Evolutionary conservation across 1,140 invertebrate genomes (phyloP).

Genomic region (Colletes gigas): DNA sequence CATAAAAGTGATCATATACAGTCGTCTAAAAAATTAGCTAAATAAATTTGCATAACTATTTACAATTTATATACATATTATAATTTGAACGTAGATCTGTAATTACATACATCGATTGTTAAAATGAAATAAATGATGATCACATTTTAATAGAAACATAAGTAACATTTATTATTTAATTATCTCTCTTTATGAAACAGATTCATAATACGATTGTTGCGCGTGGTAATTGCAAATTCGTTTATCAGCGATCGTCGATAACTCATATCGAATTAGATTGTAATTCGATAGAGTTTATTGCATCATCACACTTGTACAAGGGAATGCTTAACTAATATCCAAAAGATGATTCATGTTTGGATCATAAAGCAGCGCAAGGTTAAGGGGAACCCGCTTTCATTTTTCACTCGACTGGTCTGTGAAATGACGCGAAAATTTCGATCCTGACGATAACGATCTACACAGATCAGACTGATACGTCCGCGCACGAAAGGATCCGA

Average conservation of each 20-base stretch:
- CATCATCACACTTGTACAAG: background rate
- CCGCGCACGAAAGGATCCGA: background rate
- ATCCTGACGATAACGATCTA: conserved; percentile 35
- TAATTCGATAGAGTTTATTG: background rate
- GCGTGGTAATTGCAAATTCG: no score
- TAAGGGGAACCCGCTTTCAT: conserved; percentile 40
- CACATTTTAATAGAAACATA: background rate
- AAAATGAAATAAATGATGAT: background rate
- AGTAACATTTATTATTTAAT: no score
- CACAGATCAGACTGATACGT: background rate
- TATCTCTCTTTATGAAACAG: no score
- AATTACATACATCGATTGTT: no score
- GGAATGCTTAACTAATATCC: background rate
- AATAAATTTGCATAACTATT: no score
- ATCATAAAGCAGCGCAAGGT: conserved; percentile 14
- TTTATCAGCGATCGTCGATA: background rate
- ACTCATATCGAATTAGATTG: background rate
- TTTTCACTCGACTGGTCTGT: conserved; percentile 50
- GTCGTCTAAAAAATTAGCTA: no score
- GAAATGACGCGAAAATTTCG: conserved; percentile 57
- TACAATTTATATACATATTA: no score
- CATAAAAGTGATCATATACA: no score
- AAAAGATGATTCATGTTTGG: conserved; percentile 8
- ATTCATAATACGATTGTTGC: background rate
- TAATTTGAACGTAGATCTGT: no score